Evolutionary conservation across 2,797 vertebrate genomes (phyloP), one percentile per base, ranked within the genome.

Genomic region (Momotus momota): DNA sequence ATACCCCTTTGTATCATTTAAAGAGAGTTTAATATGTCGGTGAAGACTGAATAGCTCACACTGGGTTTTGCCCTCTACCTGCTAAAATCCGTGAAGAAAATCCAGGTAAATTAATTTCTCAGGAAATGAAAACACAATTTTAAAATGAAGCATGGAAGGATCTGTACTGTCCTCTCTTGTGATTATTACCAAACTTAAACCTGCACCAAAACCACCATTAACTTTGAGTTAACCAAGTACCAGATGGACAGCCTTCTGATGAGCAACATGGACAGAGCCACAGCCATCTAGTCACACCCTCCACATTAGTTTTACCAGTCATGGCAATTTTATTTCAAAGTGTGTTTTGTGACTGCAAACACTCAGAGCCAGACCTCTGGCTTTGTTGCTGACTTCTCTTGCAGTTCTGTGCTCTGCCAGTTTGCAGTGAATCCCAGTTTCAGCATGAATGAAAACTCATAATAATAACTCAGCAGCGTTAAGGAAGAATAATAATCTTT

Each of bases 131-230:
- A 75, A 18, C 12, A 23, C 12, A 0, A 21, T 8, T 60, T 84
- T 40, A 55, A 64, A 0, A 0, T 9, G n/a, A 74, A 74, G 12
- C 3, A 5, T 4, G 23, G 27, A 41, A 62, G 40, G 17, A 54
- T 10, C 55, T 49, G 10, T 33, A 41, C 49, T 49, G 60, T 65
- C 25, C 9, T 69, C 23, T 79, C 1, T 3, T 41, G 23, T 0
- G 2, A 61, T 58, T 49, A 48, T 66, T 12, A 2, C 23, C 54
- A 40, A 38, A 64, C 17, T 74, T 64, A 57, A 52, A 71, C 11
- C 19, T 31, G 17, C 11, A 10, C 21, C 2, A 1, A 12, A 33
- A 73, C 12, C 69, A 10, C 11, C 2, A 1, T 57, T 57, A 61
- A 38, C 20, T 48, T 41, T 17, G 2, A 20, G 1, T 22, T 60